Evolutionary conservation across 2,113 vertebrate species (phyloP).

Genomic region (Vidua chalybeata): DNA sequence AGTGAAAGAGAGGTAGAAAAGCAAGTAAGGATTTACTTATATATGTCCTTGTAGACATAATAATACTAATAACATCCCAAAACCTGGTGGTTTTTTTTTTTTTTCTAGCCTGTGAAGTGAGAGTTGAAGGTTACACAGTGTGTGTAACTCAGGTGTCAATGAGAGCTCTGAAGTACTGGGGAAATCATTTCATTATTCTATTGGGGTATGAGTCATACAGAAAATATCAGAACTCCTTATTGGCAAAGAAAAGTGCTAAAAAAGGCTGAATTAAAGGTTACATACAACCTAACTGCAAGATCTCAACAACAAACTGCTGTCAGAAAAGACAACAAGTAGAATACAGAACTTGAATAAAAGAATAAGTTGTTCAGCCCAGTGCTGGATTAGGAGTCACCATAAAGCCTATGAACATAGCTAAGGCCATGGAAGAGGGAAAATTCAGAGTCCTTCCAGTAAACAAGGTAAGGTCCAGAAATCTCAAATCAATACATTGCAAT

Average conservation of each 20-base stretch:
- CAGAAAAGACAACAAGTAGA: conserved; percentile 62
- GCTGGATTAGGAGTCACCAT: background rate
- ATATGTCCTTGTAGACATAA: conserved; percentile 4
- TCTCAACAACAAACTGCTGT: conserved; percentile 81
- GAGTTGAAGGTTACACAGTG: conserved; percentile 53
- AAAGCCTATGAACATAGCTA: background rate
- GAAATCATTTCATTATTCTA: conserved; percentile 69
- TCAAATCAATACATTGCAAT: conserved; percentile 2
- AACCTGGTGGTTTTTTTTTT: background rate
- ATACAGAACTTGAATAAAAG: conserved; percentile 55
- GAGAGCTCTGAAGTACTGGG: conserved; percentile 53
- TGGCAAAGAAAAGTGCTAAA: conserved; percentile 89
- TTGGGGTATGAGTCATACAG: conserved; percentile 39
- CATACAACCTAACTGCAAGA: conserved; percentile 79
- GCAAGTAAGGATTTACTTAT: background rate
- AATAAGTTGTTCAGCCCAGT: background rate
- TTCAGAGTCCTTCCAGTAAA: background rate
- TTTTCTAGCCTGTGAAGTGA: background rate
- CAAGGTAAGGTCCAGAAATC: background rate
- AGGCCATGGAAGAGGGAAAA: background rate
- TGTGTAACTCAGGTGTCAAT: conserved; percentile 49
- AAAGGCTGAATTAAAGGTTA: conserved; percentile 94
- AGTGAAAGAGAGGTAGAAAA: background rate
- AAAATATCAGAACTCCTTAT: conserved; percentile 74
- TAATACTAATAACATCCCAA: background rate